Evolutionary conservation across 1,140 invertebrate genomes (phyloP).

Genomic region (Oedothorax gibbosus): DNA sequence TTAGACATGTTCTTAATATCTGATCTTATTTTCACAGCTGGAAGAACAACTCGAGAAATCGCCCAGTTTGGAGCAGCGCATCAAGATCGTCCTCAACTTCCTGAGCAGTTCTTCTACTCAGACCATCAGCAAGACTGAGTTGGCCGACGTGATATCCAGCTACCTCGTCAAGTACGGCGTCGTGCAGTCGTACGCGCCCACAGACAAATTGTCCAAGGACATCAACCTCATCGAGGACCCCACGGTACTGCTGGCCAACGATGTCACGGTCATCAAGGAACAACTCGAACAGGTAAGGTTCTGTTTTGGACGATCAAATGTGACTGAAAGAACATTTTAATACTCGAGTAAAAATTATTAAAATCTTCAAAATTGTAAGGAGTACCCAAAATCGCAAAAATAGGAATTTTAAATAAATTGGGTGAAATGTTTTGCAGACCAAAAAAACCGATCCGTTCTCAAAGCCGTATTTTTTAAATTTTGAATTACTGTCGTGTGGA

Average conservation of each 20-base stretch:
- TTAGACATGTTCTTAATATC: not conserved
- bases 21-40: conserved; percentile 3
- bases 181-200: not conserved
- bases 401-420: too few relatives aligned
- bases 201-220: not conserved
- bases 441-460: too few relatives aligned
- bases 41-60: not conserved
- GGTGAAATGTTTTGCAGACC: too few relatives aligned
- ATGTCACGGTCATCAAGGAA: conserved; percentile 8
- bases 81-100: not conserved
- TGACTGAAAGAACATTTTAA: too few relatives aligned
- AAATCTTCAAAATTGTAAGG: too few relatives aligned
- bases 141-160: not conserved
- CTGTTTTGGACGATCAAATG: not conserved
- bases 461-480: too few relatives aligned
- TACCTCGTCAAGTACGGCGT: not conserved
- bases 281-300: not conserved
- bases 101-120: not conserved
- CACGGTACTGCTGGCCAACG: not conserved
- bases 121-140: not conserved
- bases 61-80: not conserved
- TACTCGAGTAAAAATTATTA: too few relatives aligned
- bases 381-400: too few relatives aligned
- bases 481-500: too few relatives aligned
- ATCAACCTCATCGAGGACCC: conserved; percentile 12